A percentile compares a stretch with the other conserved stretches of the same genome.
These are phyloP conservation scores for Charina bottae DNA, from an alignment of 2,113 vertebrate genomes.

Conservation along the genomic window DNA sequence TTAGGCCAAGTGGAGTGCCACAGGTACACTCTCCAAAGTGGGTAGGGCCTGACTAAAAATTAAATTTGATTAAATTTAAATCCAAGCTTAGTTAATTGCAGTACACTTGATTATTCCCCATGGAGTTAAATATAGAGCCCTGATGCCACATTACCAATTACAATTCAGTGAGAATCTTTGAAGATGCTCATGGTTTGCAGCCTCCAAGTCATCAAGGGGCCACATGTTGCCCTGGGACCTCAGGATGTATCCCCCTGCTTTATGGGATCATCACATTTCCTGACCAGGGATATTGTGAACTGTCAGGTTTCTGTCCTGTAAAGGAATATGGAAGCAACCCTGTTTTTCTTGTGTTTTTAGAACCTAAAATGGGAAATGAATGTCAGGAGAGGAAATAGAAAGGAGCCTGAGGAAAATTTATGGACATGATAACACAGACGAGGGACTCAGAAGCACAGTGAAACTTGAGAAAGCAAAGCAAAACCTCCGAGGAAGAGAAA, in stretches of 20 bases:
- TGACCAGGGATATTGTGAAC: neutral
- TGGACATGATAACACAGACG: neutral
- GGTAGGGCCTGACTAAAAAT: neutral
- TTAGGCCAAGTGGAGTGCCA: neutral
- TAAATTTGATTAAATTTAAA: neutral
- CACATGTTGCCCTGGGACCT: neutral
- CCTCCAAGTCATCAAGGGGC: neutral
- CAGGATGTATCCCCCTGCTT: neutral
- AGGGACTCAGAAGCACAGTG: neutral
- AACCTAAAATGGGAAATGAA: neutral
- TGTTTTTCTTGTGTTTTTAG: neutral
- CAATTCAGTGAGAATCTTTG: neutral
- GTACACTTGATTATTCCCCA: neutral
- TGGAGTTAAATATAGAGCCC: neutral
- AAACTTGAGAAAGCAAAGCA: neutral
- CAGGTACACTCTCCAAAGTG: neutral
- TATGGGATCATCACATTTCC: neutral
- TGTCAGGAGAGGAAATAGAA: neutral
- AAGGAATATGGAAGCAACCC: neutral
- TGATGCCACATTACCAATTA: neutral
- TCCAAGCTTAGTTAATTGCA: neutral
- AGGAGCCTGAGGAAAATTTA: neutral
- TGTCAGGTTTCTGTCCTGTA: neutral
- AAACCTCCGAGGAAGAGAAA: neutral
- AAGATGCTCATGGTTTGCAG: neutral